Evolutionary conservation across 35 echinoderm and acorn worm species (phyloP).

Genomic region (Ophiothrix spiculata): DNA sequence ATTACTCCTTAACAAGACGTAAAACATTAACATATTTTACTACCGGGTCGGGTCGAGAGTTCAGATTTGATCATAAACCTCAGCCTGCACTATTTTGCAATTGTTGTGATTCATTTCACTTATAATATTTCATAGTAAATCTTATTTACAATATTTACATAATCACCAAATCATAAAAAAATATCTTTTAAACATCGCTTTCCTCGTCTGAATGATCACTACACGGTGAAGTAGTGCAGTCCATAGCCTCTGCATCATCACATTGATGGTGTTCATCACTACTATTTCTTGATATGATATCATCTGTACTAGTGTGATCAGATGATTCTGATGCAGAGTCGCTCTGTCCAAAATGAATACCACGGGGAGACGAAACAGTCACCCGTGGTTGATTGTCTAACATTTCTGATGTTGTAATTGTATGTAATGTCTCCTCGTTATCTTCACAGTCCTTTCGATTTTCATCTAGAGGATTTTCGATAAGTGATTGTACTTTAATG

Average conservation of each 20-base stretch:
- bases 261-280: background rate
- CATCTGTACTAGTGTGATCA: background rate
- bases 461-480: background rate
- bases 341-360: background rate
- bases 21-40: too few relatives aligned
- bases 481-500: background rate
- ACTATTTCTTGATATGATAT: slow-evolving; percentile 1
- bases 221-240: slow-evolving; percentile 26
- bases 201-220: slow-evolving; percentile 29
- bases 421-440: background rate
- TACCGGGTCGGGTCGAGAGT: too few relatives aligned
- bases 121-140: too few relatives aligned
- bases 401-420: background rate
- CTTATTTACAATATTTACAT: too few relatives aligned
- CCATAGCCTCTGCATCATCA: slow-evolving; percentile 26
- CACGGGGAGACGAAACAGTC: background rate
- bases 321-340: background rate
- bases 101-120: too few relatives aligned
- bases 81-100: too few relatives aligned
- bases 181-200: too few relatives aligned
- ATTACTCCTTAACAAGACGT: too few relatives aligned
- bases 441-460: background rate
- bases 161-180: too few relatives aligned
- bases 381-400: background rate
- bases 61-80: too few relatives aligned